Evolutionary conservation across 2,113 vertebrate genomes (phyloP), one percentile per base, ranked within the genome.

Genomic region (Nycticorax nycticorax): DNA sequence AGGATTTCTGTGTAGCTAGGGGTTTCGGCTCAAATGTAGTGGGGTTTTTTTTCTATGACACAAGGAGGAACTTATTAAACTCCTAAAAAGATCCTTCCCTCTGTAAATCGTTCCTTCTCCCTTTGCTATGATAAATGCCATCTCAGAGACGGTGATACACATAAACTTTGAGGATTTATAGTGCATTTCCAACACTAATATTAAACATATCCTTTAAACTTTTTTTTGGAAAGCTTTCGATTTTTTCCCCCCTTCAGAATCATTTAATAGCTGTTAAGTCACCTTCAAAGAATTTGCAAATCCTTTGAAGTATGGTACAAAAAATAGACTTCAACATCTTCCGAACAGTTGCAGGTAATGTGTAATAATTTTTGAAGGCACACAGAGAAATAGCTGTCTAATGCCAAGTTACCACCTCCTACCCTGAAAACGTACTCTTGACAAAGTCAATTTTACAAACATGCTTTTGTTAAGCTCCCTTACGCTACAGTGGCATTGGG

Each of bases 251-350:
- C 41, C 60, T 91, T 88, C 87, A 94, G 73, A 62, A 96, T 91
- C 93, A 37, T 93, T 97, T 95, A 88, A 88, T 48, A 85, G 68
- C 88, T 88, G 71, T 85, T 93, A 97, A 97, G 85, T 92, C 85
- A 96, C 81, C 91, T 92, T 96, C 90, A 96, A 97, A 96, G 88
- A 96, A 97, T 96, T 90, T 66, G 53, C 41, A 92, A 88, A 86
- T 89, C 91, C 92, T 96, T 95, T 93, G 94, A 98, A 96, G 83
- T 94, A 91, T 13, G 35, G 57, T 16, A 55, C 48, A 76, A 84
- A 93, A 96, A 96, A 82, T 19, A 24, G 26, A 52, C 18, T 89
- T 68, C 30, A 92, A 88, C 69, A 72, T 84, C 93, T 85, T 89
- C 45, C 37, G n/a, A 76, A 69, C 45, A 82, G 89, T 95, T 74